Evolutionary conservation across 2,113 vertebrate species (phyloP), one percentile per base, ranked within the genome.

Genomic region (Gambusia holbrooki): DNA sequence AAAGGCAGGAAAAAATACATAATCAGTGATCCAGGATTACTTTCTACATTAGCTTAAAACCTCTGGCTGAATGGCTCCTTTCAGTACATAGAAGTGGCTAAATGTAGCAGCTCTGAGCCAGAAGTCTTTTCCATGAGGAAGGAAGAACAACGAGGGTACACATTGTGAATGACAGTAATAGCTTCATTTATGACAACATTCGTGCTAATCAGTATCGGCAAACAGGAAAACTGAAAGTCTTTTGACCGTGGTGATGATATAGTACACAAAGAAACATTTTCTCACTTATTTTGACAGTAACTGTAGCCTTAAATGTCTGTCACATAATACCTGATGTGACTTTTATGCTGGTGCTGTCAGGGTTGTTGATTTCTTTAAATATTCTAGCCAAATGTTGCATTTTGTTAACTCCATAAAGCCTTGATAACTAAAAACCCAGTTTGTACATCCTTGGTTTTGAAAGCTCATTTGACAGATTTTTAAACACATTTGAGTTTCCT

Each of bases 401-500:
- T 45, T 45, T 45, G 42, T 45, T 45, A 17, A 45, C 13, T 45
- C 42, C 42, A 14, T 17, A 45, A 45, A 45, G 13, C 42, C 42
- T 17, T 45, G 42, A 45, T 45, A 37, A 37, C 35, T 37, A 0
- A 37, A 12, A 37, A 3, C 2, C 2, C 35, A 37, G 35, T 37
- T 37, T 37, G 35, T 12, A 37, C 0, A 37, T 37, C 4, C 45
- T 48, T 19, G 17, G 5, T 19, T 19, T 48, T 48, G 14, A 48
- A 48, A 19, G 17, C 63, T 45, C 37, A 15, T 10, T 25, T 66
- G 40, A 33, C 51, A 73, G 15, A 67, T 42, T 25, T 1, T 25
- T 8, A 37, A 69, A 69, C 27, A 80, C 27, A 14, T 60, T 35
- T n/a, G 17, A 66, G 13, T 66, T 73, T 64, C 35, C 22, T 69